A percentile compares a stretch with the other conserved stretches of the same genome.
Conservation (phyloP, 2,797 vertebrate species). For the Pitangus sulphuratus region DNA sequence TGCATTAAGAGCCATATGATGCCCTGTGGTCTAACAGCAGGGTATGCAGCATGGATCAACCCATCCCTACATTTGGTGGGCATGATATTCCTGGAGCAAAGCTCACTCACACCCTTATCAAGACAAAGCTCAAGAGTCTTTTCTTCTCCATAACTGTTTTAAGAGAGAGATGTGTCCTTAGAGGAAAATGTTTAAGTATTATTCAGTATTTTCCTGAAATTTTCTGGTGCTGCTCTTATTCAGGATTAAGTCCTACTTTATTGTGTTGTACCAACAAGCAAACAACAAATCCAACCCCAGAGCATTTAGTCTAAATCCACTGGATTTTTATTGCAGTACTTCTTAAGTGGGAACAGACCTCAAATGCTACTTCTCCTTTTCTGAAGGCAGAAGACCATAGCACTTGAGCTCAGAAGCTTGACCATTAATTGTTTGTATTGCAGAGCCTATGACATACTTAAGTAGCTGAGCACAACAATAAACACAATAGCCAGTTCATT, state of each 20-base stretch:
- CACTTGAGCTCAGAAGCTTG: conserved; percentile 62
- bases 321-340: conserved; percentile 45
- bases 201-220: not conserved
- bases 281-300: conserved; percentile 34
- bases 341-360: conserved; percentile 62
- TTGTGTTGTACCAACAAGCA: conserved; percentile 52
- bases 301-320: conserved; percentile 48
- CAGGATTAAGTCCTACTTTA: conserved; percentile 42
- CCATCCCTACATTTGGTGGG: not conserved
- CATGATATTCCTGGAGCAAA: not conserved
- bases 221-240: conserved; percentile 21
- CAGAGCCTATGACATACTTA: conserved; percentile 66
- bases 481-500: conserved; percentile 66
- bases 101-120: not conserved
- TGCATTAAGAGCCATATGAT: not conserved
- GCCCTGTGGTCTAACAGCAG: not conserved
- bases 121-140: not conserved
- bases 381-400: conserved; percentile 63
- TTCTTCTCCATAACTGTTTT: not conserved
- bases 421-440: conserved; percentile 71
- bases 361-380: conserved; percentile 59
- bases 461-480: conserved; percentile 69
- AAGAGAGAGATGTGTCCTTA: not conserved
- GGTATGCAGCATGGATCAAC: not conserved
- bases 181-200: not conserved